Conservation (phyloP, 2,113 vertebrate species). For the Euleptes europaea region DNA sequence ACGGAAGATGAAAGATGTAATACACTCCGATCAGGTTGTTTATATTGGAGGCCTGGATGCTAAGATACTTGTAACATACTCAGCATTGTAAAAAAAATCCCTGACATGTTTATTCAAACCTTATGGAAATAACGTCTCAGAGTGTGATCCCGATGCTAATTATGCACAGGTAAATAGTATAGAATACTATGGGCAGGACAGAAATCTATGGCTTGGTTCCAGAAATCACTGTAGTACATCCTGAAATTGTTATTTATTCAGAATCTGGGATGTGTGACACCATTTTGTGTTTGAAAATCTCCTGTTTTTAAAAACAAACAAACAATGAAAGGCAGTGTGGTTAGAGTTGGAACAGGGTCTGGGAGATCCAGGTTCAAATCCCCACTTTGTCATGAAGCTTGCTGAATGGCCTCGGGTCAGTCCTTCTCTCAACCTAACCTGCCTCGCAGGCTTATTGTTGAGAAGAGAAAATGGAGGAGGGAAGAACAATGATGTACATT, state of each 20-base stretch:
- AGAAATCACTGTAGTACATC: neutral
- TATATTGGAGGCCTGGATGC: constrained; percentile 38
- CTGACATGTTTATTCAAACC: constrained; percentile 9
- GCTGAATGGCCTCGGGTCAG: too few relatives aligned
- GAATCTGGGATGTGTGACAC: neutral
- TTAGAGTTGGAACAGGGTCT: too few relatives aligned
- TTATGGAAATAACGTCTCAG: neutral
- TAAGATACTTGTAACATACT: constrained; percentile 33
- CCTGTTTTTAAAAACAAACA: neutral
- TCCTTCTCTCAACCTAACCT: too few relatives aligned
- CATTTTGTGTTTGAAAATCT: neutral
- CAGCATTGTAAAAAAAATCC: neutral
- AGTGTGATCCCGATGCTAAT: neutral
- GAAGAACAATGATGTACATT: too few relatives aligned
- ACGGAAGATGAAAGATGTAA: constrained; percentile 37
- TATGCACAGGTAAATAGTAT: neutral
- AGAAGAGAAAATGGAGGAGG: too few relatives aligned
- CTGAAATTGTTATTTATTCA: too few relatives aligned
- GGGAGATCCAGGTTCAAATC: too few relatives aligned
- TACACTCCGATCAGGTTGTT: constrained; percentile 25
- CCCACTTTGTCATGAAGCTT: too few relatives aligned
- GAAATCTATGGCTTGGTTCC: neutral
- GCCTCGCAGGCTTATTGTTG: too few relatives aligned
- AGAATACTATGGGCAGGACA: neutral
- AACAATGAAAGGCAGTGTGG: too few relatives aligned